Percentiles rank a stretch among this genome's conserved stretches.
phyloP scores from a whole-genome alignment of 30 jellyfish, hydroid and myxozoan genomes.

The Cassiopea xamachana region DNA sequence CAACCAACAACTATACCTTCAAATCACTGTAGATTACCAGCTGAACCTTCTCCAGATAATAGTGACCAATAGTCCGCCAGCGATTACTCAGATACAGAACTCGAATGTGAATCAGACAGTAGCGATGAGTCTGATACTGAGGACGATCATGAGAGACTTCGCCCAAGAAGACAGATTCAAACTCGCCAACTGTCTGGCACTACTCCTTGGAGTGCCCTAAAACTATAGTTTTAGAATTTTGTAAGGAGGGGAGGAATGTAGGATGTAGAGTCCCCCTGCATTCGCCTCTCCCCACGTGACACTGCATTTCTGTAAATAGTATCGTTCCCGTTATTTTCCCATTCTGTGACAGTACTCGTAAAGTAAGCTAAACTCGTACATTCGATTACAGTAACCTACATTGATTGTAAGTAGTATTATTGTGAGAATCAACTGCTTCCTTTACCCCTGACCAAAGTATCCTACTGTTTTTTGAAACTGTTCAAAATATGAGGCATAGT shows the following conservation, averaged over 20 bases:
- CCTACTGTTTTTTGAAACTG: too few relatives aligned
- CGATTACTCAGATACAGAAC: not conserved
- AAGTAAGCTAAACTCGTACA: slow-evolving; percentile 13
- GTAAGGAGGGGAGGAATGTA: slow-evolving; percentile 20
- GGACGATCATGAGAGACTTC: slow-evolving; percentile 4
- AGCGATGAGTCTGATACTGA: slow-evolving; percentile 6
- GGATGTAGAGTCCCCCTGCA: slow-evolving; percentile 8
- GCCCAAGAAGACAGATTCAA: slow-evolving; percentile 7
- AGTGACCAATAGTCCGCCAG: not conserved
- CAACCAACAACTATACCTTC: not conserved
- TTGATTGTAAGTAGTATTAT: too few relatives aligned
- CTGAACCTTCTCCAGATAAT: not conserved
- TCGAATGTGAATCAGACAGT: slow-evolving; percentile 14
- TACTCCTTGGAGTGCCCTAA: not conserved
- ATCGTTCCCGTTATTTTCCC: not conserved
- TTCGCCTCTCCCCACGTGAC: not conserved
- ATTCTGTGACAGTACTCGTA: slow-evolving; percentile 16
- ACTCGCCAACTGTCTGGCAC: slow-evolving; percentile 18
- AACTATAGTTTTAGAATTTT: not conserved
- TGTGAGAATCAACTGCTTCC: too few relatives aligned
- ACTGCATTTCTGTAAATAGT: not conserved
- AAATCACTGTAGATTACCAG: not conserved
- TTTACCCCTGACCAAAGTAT: too few relatives aligned
- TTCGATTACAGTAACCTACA: not conserved
- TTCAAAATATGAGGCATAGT: too few relatives aligned